Base-by-base conservation (phyloP, 92 coral and sea anemone genomes). In the Parazoanthus atlanticus region DNA sequence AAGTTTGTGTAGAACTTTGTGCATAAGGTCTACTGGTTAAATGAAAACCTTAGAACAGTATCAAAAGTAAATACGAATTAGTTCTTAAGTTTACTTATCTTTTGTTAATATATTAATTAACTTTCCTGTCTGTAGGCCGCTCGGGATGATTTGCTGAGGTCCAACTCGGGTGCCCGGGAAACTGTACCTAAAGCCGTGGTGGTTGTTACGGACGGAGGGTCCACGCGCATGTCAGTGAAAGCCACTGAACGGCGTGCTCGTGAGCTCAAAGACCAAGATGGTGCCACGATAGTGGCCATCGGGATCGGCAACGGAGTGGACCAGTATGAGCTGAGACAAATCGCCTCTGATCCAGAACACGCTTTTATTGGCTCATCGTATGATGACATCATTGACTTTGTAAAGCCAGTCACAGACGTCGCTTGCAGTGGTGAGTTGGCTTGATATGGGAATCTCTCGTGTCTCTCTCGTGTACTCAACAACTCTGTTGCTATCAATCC, bases 341-440 rank as follows among this genome's bases (percentile, higher is more conserved):
- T 97, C 15, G 97, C 98, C 8, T 92, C 98, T 12, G 95, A 96
- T 73, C 99, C 99, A 33, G 97, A 97, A 83, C 99, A 93, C 84
- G 99, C 99, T 56, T 94, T 95, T 70, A 81, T 97, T 81, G 99
- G 94, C 36, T 88, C 89, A 29, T 81, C 93, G 21, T 93, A 94
- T 69, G 99, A 97, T 66, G 98, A 97, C 86, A 90, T 94, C 88
- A 92, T 92, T n/a, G 96, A 94, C 33, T 97, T 91, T 74, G 94
- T 95, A 34, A 92, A 96, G 86, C 88, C 94, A 15, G 93, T 97
- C 66, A 94, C 99, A 8, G 98, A 97, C 86, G 96, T 98, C 21
- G 94, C 95, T 58, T 97, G 99, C 61, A 78, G 89, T 23, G 99
- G 98, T 41, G 3, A 33, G 46, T 41, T 38, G 61, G 26, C 32